Evolutionary conservation across 2,797 vertebrate genomes (phyloP).

Genomic region (Liasis olivaceus): DNA sequence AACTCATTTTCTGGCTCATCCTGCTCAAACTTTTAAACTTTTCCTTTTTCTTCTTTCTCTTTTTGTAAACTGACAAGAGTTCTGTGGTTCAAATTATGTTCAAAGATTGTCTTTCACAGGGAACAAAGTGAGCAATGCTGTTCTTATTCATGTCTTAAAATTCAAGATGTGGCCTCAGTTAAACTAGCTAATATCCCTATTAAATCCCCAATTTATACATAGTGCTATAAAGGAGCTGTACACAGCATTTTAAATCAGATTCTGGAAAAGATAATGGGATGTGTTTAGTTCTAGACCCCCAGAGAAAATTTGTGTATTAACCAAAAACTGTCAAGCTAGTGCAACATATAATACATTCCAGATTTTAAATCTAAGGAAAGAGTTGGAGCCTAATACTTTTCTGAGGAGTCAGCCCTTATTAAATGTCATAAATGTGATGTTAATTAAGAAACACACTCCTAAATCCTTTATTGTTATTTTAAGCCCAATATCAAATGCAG

Average conservation of each 20-base stretch:
- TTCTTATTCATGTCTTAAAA: background rate
- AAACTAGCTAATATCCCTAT: background rate
- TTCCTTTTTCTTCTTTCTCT: too few relatives aligned
- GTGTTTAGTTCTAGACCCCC: background rate
- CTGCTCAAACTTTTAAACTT: too few relatives aligned
- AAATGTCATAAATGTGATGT: background rate
- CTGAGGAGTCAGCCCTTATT: background rate
- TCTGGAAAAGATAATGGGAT: background rate
- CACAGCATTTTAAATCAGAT: background rate
- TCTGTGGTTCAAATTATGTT: background rate
- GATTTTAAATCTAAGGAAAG: background rate
- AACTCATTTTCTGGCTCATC: too few relatives aligned
- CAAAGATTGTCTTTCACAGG: background rate
- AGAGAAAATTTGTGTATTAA: background rate
- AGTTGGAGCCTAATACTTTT: background rate
- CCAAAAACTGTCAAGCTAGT: background rate
- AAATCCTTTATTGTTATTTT: background rate
- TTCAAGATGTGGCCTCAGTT: background rate
- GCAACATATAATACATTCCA: background rate
- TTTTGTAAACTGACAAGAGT: too few relatives aligned
- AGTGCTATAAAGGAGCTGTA: background rate
- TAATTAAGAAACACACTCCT: background rate
- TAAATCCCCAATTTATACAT: background rate
- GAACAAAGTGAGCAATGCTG: background rate
- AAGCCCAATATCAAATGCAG: background rate